These are phyloP conservation scores for Metacarcinus magister DNA, from an alignment of 2,888 invertebrate genomes.

Conservation along the genomic window DNA sequence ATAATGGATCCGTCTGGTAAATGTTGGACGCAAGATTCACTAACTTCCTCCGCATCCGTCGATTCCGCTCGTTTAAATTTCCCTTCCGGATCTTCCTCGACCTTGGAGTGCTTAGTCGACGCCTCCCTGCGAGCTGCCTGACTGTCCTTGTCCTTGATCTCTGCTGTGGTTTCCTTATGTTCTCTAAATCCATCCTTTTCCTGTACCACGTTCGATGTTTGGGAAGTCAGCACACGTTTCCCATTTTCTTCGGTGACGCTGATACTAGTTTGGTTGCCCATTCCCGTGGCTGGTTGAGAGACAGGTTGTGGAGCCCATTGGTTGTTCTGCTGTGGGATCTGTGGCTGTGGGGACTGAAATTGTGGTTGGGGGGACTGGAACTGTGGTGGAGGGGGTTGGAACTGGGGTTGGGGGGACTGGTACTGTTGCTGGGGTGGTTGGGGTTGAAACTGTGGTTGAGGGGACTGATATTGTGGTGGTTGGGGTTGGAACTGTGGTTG, in stretches of 20 bases:
- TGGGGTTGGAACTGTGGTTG: conserved; percentile 51
- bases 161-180: conserved; percentile 78
- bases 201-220: conserved; percentile 80
- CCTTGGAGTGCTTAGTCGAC: conserved; percentile 68
- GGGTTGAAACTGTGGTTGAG: not conserved
- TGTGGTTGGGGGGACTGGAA: not conserved
- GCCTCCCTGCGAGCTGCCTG: conserved; percentile 81
- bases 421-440: not conserved
- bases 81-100: conserved; percentile 81
- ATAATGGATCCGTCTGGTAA: conserved; percentile 81
- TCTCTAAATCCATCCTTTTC: conserved; percentile 81
- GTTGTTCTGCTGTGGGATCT: not conserved
- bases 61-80: conserved; percentile 78
- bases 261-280: conserved; percentile 75
- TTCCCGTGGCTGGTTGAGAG: conserved; percentile 53
- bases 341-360: not conserved
- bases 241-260: conserved; percentile 81
- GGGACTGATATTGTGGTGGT: conserved; percentile 49
- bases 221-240: conserved; percentile 76
- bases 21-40: conserved; percentile 78
- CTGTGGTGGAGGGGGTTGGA: not conserved
- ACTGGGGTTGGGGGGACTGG: not conserved
- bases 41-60: conserved; percentile 81
- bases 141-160: conserved; percentile 80
- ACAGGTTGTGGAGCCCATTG: not conserved